Percentiles rank a stretch among this genome's conserved stretches.
Conservation (phyloP, 2,113 vertebrate species). For the Mellivora capensis region DNA sequence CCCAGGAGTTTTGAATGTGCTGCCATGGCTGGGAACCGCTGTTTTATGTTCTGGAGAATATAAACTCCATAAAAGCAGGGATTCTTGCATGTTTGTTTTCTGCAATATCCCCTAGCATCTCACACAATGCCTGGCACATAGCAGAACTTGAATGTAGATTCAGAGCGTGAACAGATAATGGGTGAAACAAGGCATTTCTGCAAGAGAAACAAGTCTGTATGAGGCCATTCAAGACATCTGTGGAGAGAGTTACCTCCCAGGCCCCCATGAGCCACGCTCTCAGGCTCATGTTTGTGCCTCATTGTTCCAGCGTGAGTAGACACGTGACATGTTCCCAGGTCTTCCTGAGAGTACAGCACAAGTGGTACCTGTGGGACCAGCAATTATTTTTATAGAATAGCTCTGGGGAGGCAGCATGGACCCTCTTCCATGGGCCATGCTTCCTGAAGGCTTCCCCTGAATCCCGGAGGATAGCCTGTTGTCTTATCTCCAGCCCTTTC, state of each 20-base stretch:
- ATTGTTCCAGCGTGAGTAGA: accelerated
- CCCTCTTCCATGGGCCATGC: accelerated
- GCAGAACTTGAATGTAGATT: neutral
- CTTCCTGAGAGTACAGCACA: neutral
- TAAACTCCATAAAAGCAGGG: too few relatives aligned
- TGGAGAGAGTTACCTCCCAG: too few relatives aligned
- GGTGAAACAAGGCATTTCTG: neutral
- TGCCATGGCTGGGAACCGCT: neutral
- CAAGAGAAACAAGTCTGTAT: neutral
- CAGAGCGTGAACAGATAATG: neutral
- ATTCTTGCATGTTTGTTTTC: neutral
- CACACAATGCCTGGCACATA: neutral
- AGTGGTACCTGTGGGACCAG: too few relatives aligned
- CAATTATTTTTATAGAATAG: neutral
- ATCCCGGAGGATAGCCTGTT: neutral
- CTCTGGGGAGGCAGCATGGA: neutral
- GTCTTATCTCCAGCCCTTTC: neutral
- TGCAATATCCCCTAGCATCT: neutral
- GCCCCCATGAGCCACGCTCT: neutral
- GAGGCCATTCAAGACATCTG: neutral
- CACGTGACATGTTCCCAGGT: accelerated
- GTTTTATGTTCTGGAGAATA: neutral
- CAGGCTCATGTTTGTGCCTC: accelerated
- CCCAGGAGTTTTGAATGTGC: neutral
- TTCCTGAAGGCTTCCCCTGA: neutral